Percentiles rank a stretch among this genome's conserved stretches.
Evolutionary conservation across 2,888 invertebrate species (phyloP).

Genomic region (Altica lythri): DNA sequence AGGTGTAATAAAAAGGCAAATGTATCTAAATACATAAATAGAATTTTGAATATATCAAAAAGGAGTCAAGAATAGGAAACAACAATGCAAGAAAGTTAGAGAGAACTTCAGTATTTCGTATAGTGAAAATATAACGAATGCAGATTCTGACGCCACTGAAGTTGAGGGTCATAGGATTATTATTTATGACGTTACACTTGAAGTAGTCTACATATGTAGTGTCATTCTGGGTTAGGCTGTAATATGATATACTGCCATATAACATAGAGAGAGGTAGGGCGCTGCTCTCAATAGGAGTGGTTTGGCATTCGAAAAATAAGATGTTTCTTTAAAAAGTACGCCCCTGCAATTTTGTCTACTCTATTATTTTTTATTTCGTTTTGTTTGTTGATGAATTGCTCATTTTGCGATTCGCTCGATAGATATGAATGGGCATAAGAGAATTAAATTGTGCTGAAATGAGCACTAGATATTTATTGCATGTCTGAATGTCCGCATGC

Average conservation of each 20-base stretch:
- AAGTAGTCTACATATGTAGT: constrained; percentile 45
- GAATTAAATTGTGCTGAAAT: constrained; percentile 7
- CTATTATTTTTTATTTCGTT: constrained; percentile 6
- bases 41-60: no score
- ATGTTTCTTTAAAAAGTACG: constrained; percentile 35
- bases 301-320: constrained; percentile 45
- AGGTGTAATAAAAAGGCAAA: no score
- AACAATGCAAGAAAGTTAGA: no score
- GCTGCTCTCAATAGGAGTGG: constrained; percentile 40
- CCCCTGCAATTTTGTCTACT: constrained; percentile 25
- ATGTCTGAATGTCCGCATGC: constrained; percentile 6
- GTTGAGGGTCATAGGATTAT: constrained; percentile 38
- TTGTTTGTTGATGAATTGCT: constrained; percentile 12
- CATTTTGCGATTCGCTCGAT: constrained; percentile 3
- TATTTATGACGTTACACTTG: constrained; percentile 43
- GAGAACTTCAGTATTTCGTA: no score
- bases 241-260: constrained; percentile 46
- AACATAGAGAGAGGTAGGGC: constrained; percentile 40
- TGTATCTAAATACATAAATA: no score
- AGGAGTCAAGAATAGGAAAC: no score
- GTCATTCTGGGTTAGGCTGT: constrained; percentile 47
- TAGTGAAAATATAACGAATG: constrained; percentile 22
- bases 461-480: constrained; percentile 9
- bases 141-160: constrained; percentile 18
- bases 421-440: constrained; percentile 2